Conservation (phyloP, 2,797 vertebrate genomes). For the Syncerus caffer region DNA sequence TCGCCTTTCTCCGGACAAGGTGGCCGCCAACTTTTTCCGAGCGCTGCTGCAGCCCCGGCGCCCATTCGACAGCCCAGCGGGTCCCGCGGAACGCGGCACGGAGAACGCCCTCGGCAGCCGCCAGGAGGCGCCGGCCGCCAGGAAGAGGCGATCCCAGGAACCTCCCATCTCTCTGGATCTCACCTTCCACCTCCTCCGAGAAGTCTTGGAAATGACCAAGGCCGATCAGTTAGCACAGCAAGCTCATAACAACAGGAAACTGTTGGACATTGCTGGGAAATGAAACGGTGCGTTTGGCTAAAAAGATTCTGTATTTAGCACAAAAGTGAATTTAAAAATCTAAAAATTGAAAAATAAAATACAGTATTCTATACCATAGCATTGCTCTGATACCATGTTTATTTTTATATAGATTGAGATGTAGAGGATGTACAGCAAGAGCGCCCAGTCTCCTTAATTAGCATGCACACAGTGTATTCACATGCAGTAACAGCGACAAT, state of each 20-base stretch:
- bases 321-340: neutral
- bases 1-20: conserved; percentile 79
- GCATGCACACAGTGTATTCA: conserved; percentile 83
- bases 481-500: conserved; percentile 70
- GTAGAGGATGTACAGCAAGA: conserved; percentile 79
- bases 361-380: conserved; percentile 90
- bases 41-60: conserved; percentile 85
- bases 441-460: conserved; percentile 77
- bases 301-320: conserved; percentile 81
- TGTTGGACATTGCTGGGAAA: conserved; percentile 98
- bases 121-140: conserved; percentile 85
- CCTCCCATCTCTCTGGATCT: conserved; percentile 97
- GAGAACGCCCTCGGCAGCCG: conserved; percentile 74
- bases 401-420: conserved; percentile 91
- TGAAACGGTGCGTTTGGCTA: conserved; percentile 87
- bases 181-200: conserved; percentile 98
- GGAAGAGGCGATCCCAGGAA: conserved; percentile 92
- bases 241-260: conserved; percentile 97
- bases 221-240: conserved; percentile 96
- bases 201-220: conserved; percentile 97
- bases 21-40: conserved; percentile 88
- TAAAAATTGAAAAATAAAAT: conserved; percentile 52
- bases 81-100: conserved; percentile 81
- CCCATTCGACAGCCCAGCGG: conserved; percentile 86
- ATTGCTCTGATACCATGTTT: conserved; percentile 92